These are phyloP conservation scores for Speoplatyrhinus poulsoni DNA, from an alignment of 2,113 vertebrate species.

Conservation along the genomic window DNA sequence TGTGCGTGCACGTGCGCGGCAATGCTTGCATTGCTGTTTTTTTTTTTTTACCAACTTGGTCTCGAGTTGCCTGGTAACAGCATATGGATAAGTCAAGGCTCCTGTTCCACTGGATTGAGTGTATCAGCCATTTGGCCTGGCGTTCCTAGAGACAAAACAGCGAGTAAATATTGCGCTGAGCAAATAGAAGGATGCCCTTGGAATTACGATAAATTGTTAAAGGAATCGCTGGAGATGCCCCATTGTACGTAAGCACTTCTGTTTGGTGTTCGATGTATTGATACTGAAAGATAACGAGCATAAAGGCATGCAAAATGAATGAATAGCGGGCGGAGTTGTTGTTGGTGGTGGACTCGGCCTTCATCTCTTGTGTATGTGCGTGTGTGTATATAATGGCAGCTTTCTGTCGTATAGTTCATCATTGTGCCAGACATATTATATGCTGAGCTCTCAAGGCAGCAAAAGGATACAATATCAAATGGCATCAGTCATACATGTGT, in stretches of 20 bases:
- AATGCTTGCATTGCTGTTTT: constrained; percentile 53
- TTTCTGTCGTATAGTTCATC: constrained; percentile 29
- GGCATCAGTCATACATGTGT: constrained; percentile 43
- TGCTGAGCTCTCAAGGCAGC: constrained; percentile 25
- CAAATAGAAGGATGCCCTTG: neutral
- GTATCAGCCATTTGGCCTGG: neutral
- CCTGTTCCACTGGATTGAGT: too few relatives aligned
- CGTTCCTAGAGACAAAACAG: constrained; percentile 30
- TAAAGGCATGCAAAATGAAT: constrained; percentile 15
- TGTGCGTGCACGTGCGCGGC: constrained; percentile 34
- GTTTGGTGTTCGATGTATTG: too few relatives aligned
- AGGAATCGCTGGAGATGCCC: too few relatives aligned
- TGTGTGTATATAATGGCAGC: neutral
- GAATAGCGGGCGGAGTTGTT: neutral
- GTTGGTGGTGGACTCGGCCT: neutral
- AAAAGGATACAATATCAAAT: constrained; percentile 33
- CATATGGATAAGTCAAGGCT: constrained; percentile 39
- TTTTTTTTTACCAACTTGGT: constrained; percentile 41
- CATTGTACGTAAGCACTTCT: too few relatives aligned
- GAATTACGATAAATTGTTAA: too few relatives aligned
- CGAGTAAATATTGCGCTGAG: constrained; percentile 14
- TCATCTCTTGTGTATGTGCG: neutral
- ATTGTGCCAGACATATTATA: neutral
- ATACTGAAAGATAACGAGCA: neutral
- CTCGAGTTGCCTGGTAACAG: constrained; percentile 72